Conservation (phyloP, 2,888 invertebrate species). For the Anoplius nigerrimus region DNA sequence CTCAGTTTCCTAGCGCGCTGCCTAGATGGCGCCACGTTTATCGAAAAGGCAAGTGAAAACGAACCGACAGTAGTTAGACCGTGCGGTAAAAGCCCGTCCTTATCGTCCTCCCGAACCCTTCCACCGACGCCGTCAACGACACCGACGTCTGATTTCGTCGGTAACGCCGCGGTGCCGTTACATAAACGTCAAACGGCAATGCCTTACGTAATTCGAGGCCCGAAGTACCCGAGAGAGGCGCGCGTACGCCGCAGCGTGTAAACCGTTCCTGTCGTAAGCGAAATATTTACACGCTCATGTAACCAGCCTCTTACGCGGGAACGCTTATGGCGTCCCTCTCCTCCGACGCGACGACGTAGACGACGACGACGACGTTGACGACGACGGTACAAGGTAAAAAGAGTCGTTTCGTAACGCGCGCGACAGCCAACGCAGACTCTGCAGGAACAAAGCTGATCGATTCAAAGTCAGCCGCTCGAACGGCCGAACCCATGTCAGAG, state of each 20-base stretch:
- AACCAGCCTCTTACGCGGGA: conserved; percentile 60
- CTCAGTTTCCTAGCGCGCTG: too few relatives aligned
- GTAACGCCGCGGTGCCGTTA: conserved; percentile 53
- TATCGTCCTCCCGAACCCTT: background rate
- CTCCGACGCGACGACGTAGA: conserved; percentile 40
- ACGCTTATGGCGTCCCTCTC: conserved; percentile 57
- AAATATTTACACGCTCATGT: conserved; percentile 69
- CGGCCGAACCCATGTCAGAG: too few relatives aligned
- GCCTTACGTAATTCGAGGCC: conserved; percentile 60
- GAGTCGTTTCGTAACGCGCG: conserved; percentile 59
- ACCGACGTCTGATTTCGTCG: conserved; percentile 50
- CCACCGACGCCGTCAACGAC: conserved; percentile 1
- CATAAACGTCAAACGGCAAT: conserved; percentile 56
- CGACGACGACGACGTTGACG: too few relatives aligned
- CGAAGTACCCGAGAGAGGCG: conserved; percentile 48
- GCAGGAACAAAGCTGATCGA: conserved; percentile 17
- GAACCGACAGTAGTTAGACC: too few relatives aligned
- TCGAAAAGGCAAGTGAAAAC: too few relatives aligned
- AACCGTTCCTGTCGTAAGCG: conserved; percentile 60
- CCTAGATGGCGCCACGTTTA: too few relatives aligned
- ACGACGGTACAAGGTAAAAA: conserved; percentile 60
- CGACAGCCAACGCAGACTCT: conserved; percentile 17
- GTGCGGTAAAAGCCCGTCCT: too few relatives aligned
- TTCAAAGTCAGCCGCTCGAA: conserved; percentile 56
- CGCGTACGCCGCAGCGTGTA: conserved; percentile 53